phyloP scores from a whole-genome alignment of 30 jellyfish, hydroid and myxozoan genomes.

The Hydra vulgaris region DNA sequence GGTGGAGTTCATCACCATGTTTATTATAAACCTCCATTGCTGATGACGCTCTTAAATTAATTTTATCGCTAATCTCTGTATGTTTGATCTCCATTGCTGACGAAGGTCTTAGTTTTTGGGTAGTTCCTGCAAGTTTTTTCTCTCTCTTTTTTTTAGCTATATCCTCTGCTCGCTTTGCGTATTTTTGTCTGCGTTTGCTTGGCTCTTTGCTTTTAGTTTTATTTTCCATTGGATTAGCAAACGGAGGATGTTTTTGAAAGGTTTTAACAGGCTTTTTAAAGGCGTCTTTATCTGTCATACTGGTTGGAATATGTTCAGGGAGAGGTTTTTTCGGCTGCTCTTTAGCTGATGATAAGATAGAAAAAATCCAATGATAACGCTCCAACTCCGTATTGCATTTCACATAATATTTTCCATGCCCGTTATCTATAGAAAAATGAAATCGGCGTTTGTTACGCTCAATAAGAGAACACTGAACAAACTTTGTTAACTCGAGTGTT shows the following conservation, averaged over 20 bases:
- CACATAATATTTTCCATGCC: slow-evolving; percentile 64
- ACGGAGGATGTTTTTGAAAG: slow-evolving; percentile 20
- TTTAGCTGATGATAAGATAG: slow-evolving; percentile 55
- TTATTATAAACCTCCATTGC: neutral
- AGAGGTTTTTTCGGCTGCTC: slow-evolving; percentile 53
- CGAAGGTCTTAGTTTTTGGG: neutral
- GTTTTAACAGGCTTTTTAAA: slow-evolving; percentile 48
- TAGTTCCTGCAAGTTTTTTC: neutral
- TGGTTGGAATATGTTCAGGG: slow-evolving; percentile 57
- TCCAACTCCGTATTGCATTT: slow-evolving; percentile 84
- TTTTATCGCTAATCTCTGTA: too few relatives aligned
- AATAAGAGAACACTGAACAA: slow-evolving; percentile 63
- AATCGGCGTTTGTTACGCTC: slow-evolving; percentile 67
- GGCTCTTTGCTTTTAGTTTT: neutral
- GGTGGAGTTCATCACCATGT: neutral
- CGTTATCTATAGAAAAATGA: slow-evolving; percentile 83
- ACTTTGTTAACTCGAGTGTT: slow-evolving; percentile 60
- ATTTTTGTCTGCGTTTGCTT: slow-evolving; percentile 31
- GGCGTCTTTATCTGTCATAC: slow-evolving; percentile 39
- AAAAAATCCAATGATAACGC: slow-evolving; percentile 83
- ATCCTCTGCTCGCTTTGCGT: slow-evolving; percentile 12
- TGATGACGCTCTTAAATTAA: too few relatives aligned
- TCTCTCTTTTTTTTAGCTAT: neutral
- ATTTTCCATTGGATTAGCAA: neutral
- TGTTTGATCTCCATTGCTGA: neutral